phyloP scores from a whole-genome alignment of 2,113 vertebrate genomes.

The Gracilinanus agilis region DNA sequence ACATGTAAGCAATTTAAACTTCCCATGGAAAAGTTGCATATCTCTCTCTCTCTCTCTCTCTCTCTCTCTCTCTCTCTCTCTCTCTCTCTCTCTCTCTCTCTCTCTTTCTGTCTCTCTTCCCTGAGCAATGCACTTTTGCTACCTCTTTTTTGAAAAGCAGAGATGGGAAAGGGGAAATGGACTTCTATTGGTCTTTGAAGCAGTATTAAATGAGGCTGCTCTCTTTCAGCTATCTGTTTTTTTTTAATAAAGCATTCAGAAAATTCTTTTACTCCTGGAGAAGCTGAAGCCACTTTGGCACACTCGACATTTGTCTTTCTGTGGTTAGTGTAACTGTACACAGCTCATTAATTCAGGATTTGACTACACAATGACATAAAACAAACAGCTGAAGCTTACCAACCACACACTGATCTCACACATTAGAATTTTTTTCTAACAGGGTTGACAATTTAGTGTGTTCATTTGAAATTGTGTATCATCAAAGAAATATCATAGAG shows the following conservation, averaged over 20 bases:
- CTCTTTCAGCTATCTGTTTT: slow-evolving; percentile 49
- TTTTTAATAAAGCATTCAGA: background rate
- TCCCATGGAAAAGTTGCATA: slow-evolving; percentile 74
- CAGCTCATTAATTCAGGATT: background rate
- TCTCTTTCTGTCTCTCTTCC: slow-evolving; percentile 64
- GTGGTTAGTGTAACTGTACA: background rate
- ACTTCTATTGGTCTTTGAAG: slow-evolving; percentile 42
- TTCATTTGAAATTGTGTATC: background rate
- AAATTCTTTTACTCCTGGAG: slow-evolving; percentile 57
- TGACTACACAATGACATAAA: background rate
- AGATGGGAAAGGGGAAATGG: slow-evolving; percentile 52
- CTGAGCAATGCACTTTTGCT: slow-evolving; percentile 22
- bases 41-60: too few relatives aligned
- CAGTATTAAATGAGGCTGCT: slow-evolving; percentile 27
- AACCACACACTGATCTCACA: background rate
- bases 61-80: too few relatives aligned
- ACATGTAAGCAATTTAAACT: slow-evolving; percentile 85
- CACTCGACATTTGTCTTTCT: background rate
- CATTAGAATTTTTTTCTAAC: background rate
- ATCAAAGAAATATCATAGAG: background rate
- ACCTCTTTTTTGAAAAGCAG: slow-evolving; percentile 61
- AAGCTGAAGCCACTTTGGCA: background rate
- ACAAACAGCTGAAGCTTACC: rapidly evolving
- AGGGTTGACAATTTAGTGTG: background rate
- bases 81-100: slow-evolving; percentile 16